These are phyloP conservation scores for Cantharis rufa DNA, from an alignment of 2,888 invertebrate genomes.

Conservation along the genomic window DNA sequence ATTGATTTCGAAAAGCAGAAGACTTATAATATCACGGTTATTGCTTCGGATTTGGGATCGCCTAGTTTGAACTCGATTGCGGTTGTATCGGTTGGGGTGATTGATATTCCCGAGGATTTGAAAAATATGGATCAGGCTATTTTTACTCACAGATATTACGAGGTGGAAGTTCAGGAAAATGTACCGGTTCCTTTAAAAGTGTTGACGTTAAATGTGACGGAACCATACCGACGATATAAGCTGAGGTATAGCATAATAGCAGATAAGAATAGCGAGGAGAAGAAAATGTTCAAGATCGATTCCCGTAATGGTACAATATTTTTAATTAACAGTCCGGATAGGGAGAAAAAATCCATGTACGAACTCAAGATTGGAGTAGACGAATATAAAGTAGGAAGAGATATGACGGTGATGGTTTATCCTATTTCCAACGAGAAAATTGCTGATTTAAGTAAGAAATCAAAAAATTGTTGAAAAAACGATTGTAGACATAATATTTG, in stretches of 20 bases:
- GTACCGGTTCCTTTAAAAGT: slow-evolving; percentile 74
- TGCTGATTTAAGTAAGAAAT: slow-evolving; percentile 63
- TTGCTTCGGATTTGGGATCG: slow-evolving; percentile 84
- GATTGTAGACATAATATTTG: too few species aligned
- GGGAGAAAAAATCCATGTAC: slow-evolving; percentile 71
- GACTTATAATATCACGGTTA: slow-evolving; percentile 74
- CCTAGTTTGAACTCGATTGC: slow-evolving; percentile 83
- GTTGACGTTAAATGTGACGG: slow-evolving; percentile 76
- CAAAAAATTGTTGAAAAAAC: too few species aligned
- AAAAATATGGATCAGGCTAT: slow-evolving; percentile 48
- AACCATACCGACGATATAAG: slow-evolving; percentile 66
- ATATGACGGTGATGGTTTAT: slow-evolving; percentile 75
- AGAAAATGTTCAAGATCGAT: slow-evolving; percentile 73
- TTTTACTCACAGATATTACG: slow-evolving; percentile 67
- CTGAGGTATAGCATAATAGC: slow-evolving; percentile 68
- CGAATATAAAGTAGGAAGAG: slow-evolving; percentile 63
- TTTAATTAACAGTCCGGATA: slow-evolving; percentile 73
- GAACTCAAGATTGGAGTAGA: slow-evolving; percentile 61
- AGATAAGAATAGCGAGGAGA: slow-evolving; percentile 63
- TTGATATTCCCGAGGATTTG: slow-evolving; percentile 66
- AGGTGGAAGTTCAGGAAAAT: slow-evolving; percentile 82
- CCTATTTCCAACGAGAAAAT: slow-evolving; percentile 74
- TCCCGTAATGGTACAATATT: slow-evolving; percentile 76
- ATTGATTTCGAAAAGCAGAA: slow-evolving; percentile 72
- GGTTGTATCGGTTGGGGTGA: slow-evolving; percentile 68